Evolutionary conservation across 2,113 vertebrate genomes (phyloP), one percentile per base, ranked within the genome.

Genomic region (Lates calcarifer): DNA sequence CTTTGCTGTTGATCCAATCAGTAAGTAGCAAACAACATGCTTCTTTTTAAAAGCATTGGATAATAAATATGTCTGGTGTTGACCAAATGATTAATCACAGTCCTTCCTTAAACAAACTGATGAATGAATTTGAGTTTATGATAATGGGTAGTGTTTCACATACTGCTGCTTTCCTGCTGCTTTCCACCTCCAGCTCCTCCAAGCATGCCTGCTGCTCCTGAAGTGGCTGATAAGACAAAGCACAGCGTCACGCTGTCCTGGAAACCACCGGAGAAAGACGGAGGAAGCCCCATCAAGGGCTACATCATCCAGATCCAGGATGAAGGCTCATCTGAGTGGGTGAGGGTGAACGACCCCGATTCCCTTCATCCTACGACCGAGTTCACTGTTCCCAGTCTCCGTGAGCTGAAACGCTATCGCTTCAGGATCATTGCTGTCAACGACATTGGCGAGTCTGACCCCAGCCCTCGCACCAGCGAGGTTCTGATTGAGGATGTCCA

Each of bases 341-440:
- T 94, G 81, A 96, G 91, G 47, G 95, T 97, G 28, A 99, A 97
- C 8, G 98, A 98, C 76, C 94, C 94, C 13, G 98, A 99, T 14
- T 95, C 94, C 83, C 94, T 97, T 28, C 89, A 97, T 72, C 95
- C 97, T 79, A 95, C 95, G 76, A 98, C 97, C 29, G 95, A 97
- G 87, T 98, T 95, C 87, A 97, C 97, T 6, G 90, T 99, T 51
- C 98, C 98, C 14, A 96, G 96, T 83, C 94, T 99, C 61, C 96
- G 97, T 62, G 97, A 97, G 82, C 95, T 99, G 69, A 97, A 96
- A 83, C 98, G 96, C 78, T 98, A 97, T 89, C 95, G 95, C 90
- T 99, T 99, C 91, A 96, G 98, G 89, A 95, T 99, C 61, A 98
- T 98, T 78, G 98, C 98, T 11, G 98, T 99, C 88, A 99, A 99